Percentiles rank a stretch among this genome's conserved stretches.
phyloP scores from a whole-genome alignment of 2,888 invertebrate species.

The Lasiommata megera region DNA sequence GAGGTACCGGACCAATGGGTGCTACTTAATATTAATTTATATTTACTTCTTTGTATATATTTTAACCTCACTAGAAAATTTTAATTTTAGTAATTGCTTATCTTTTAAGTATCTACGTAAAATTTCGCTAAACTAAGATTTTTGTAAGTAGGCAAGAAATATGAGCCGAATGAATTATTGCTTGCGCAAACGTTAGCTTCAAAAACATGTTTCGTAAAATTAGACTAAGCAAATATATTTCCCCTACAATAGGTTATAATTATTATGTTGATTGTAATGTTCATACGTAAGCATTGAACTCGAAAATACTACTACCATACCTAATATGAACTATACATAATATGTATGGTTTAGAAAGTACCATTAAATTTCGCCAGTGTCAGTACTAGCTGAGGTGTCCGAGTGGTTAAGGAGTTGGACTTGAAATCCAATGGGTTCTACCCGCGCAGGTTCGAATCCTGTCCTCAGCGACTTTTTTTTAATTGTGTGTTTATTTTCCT shows the following conservation, averaged over 20 bases:
- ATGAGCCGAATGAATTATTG: background rate
- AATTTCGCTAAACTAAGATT: background rate
- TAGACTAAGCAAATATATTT: background rate
- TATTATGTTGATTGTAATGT: background rate
- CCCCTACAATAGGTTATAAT: background rate
- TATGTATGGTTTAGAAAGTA: background rate
- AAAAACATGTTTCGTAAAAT: background rate
- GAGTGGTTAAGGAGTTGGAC: conserved; percentile 82
- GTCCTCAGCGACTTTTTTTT: conserved; percentile 60
- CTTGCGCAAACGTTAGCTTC: background rate
- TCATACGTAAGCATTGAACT: too few relatives aligned
- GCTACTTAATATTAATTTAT: too few relatives aligned
- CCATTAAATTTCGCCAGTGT: conserved; percentile 32
- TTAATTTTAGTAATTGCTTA: too few relatives aligned
- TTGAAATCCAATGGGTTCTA: conserved; percentile 82
- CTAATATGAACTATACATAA: background rate
- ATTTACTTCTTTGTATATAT: too few relatives aligned
- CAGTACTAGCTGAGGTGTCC: conserved; percentile 72
- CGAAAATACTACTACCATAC: too few relatives aligned
- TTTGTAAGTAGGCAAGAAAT: background rate
- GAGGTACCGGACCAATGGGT: too few relatives aligned
- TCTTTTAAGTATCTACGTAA: background rate
- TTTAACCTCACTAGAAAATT: too few relatives aligned
- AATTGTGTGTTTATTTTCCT: background rate
- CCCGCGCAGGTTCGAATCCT: conserved; percentile 83